Conservation (phyloP, 2,888 invertebrate genomes). For the Euproctis similis region DNA sequence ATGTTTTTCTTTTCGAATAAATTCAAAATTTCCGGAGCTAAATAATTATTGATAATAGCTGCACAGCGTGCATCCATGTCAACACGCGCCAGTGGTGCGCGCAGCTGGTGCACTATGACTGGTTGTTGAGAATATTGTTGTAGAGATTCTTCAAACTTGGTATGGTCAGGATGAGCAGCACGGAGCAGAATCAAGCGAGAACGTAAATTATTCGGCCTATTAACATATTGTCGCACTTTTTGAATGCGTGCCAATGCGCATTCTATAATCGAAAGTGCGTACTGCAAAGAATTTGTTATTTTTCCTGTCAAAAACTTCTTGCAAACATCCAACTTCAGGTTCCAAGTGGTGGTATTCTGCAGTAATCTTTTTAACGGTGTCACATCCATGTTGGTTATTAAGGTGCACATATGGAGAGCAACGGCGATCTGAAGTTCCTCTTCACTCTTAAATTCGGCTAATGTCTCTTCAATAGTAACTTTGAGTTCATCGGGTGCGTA, state of each 20-base stretch:
- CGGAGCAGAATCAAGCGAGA: slow-evolving; percentile 28
- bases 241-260: slow-evolving; percentile 27
- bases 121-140: slow-evolving; percentile 8
- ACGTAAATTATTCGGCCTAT: slow-evolving; percentile 13
- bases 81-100: slow-evolving; percentile 20
- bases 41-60: slow-evolving; percentile 29
- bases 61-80: slow-evolving; percentile 27
- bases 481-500: slow-evolving; percentile 33
- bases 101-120: slow-evolving; percentile 21
- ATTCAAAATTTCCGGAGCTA: slow-evolving; percentile 22
- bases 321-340: slow-evolving; percentile 28
- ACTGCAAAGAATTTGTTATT: slow-evolving; percentile 31
- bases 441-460: slow-evolving; percentile 16
- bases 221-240: slow-evolving; percentile 21
- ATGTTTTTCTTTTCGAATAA: slow-evolving; percentile 27
- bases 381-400: slow-evolving; percentile 20
- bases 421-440: slow-evolving; percentile 28
- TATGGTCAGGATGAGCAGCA: slow-evolving; percentile 1
- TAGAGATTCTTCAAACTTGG: not conserved
- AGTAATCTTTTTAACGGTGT: slow-evolving; percentile 17
- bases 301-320: slow-evolving; percentile 22
- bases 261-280: slow-evolving; percentile 29
- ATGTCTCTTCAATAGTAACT: slow-evolving; percentile 17
- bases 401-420: slow-evolving; percentile 25
- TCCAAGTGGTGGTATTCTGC: slow-evolving; percentile 21